phyloP scores from a whole-genome alignment of 64 coral and sea anemone genomes.

The Platygyra sinensis region DNA sequence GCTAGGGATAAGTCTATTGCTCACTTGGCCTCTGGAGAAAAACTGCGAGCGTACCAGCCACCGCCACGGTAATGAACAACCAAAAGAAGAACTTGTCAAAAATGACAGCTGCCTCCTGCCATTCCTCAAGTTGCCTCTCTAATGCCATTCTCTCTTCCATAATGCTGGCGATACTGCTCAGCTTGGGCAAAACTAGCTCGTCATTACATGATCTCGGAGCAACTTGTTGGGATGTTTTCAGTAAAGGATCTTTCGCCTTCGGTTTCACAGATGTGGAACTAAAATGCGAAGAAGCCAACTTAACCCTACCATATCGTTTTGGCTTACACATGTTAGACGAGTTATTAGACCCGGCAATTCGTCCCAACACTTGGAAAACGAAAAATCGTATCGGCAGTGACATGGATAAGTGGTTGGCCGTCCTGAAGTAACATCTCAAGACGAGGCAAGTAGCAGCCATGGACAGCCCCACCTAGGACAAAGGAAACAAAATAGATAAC shows the following conservation, averaged over 20 bases:
- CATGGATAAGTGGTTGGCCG: not conserved
- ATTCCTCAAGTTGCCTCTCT: slow-evolving; percentile 32
- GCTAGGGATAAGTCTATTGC: too few relatives aligned
- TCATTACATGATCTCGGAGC: not conserved
- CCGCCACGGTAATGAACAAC: slow-evolving; percentile 41
- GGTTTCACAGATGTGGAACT: too few relatives aligned
- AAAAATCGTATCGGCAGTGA: slow-evolving; percentile 26
- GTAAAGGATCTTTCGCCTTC: too few relatives aligned
- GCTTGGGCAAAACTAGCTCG: slow-evolving; percentile 16
- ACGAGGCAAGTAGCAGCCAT: slow-evolving; percentile 60
- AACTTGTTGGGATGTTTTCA: too few relatives aligned
- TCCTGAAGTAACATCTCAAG: slow-evolving; percentile 61
- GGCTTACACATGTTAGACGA: not conserved
- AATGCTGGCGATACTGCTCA: slow-evolving; percentile 8
- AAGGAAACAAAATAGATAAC: too few relatives aligned
- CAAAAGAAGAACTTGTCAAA: slow-evolving; percentile 56
- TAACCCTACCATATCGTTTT: not conserved
- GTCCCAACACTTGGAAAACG: slow-evolving; percentile 29
- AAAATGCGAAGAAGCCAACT: too few relatives aligned
- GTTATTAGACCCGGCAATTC: slow-evolving; percentile 10
- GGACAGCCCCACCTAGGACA: slow-evolving; percentile 18
- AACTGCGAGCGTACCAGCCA: not conserved
- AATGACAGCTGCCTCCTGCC: slow-evolving; percentile 42
- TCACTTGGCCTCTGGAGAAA: not conserved
- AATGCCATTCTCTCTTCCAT: slow-evolving; percentile 25